Evolutionary conservation across 2,888 invertebrate species (phyloP).

Genomic region (Macropis europaea): DNA sequence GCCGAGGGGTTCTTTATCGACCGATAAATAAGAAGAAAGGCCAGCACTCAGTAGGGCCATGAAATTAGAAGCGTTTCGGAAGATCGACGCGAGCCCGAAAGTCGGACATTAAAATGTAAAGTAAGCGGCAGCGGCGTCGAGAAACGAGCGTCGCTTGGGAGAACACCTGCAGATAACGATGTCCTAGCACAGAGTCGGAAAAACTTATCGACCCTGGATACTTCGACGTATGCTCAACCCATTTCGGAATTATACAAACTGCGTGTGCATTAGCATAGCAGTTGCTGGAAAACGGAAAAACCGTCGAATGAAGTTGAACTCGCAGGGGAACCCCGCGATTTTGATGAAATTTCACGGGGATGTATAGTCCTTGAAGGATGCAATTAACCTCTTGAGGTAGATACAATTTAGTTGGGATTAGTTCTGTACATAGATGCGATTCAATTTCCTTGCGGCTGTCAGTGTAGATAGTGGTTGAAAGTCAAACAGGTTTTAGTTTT

Average conservation of each 20-base stretch:
- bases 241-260: slow-evolving; percentile 76
- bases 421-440: too few species aligned
- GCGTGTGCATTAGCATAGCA: slow-evolving; percentile 68
- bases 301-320: too few species aligned
- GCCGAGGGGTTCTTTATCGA: slow-evolving; percentile 6
- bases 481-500: too few species aligned
- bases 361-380: too few species aligned
- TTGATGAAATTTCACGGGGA: too few species aligned
- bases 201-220: slow-evolving; percentile 59
- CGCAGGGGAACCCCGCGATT: too few species aligned
- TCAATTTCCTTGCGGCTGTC: too few species aligned
- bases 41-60: slow-evolving; percentile 12
- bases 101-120: slow-evolving; percentile 57
- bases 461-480: too few species aligned
- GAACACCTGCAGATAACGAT: slow-evolving; percentile 61
- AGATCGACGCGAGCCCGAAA: slow-evolving; percentile 28
- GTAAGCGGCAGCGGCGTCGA: slow-evolving; percentile 37
- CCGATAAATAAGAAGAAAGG: slow-evolving; percentile 10
- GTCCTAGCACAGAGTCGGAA: slow-evolving; percentile 49
- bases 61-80: slow-evolving; percentile 43
- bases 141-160: slow-evolving; percentile 44
- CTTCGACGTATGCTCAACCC: slow-evolving; percentile 59
- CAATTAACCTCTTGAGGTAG: too few species aligned
- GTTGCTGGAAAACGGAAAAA: slow-evolving; percentile 1
- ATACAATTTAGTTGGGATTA: too few species aligned